phyloP scores from a whole-genome alignment of 2,797 vertebrate species.

The Acomys russatus region DNA sequence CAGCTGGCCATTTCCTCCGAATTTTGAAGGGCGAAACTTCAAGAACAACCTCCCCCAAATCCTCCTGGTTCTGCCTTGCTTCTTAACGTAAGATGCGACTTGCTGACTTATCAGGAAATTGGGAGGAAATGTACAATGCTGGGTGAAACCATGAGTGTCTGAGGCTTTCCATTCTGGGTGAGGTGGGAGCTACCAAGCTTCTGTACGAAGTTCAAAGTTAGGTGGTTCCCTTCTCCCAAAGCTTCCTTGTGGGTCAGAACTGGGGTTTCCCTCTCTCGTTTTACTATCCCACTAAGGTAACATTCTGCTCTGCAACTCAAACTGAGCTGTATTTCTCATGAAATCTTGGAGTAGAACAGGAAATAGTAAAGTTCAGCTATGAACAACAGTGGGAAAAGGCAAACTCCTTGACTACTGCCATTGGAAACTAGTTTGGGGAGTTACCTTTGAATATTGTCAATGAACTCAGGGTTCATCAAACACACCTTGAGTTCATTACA shows the following conservation, averaged over 20 bases:
- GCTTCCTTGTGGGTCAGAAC: conserved; percentile 37
- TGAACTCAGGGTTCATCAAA: background rate
- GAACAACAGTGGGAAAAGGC: background rate
- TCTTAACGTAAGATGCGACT: background rate
- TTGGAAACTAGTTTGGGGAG: conserved; percentile 25
- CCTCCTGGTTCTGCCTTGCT: conserved; percentile 3
- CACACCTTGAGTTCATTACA: background rate
- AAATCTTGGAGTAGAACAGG: background rate
- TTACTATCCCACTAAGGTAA: background rate
- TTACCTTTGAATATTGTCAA: conserved; percentile 32
- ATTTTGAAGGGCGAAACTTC: conserved; percentile 18
- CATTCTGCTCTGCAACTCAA: background rate
- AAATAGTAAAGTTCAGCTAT: conserved; percentile 16
- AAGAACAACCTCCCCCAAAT: conserved; percentile 51
- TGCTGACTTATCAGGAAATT: background rate
- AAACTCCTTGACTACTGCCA: background rate
- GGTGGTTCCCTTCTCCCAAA: conserved; percentile 28
- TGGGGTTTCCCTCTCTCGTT: background rate
- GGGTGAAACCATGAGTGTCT: background rate
- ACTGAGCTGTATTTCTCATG: background rate
- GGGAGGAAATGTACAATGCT: background rate
- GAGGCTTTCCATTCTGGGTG: background rate
- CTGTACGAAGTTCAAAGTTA: conserved; percentile 27
- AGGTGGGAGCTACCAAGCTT: background rate
- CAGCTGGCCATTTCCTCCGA: background rate